Evolutionary conservation across 2,797 vertebrate genomes (phyloP).

Genomic region (Lemur catta): DNA sequence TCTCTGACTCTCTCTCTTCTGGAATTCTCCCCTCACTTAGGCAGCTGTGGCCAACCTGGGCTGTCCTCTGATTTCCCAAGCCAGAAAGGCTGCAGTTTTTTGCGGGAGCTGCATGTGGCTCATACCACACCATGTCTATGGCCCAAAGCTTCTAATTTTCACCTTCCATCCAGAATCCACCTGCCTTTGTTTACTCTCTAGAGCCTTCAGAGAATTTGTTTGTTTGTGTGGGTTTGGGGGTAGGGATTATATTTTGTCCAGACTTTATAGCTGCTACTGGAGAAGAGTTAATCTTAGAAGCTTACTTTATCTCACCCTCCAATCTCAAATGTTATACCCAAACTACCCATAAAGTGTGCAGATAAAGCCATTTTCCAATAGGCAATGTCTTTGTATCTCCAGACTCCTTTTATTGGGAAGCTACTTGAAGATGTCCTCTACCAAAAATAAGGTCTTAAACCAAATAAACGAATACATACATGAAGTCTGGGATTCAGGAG

Average conservation of each 20-base stretch:
- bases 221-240: background rate
- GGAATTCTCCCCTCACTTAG: background rate
- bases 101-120: background rate
- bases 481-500: background rate
- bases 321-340: background rate
- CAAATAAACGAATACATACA: background rate
- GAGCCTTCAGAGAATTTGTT: background rate
- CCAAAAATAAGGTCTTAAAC: background rate
- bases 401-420: background rate
- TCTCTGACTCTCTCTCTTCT: background rate
- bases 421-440: background rate
- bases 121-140: accelerated
- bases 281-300: background rate
- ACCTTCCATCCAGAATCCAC: background rate
- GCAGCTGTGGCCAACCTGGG: too few relatives aligned
- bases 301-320: background rate
- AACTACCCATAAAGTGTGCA: background rate
- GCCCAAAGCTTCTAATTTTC: background rate
- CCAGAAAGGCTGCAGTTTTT: background rate
- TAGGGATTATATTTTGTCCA: background rate
- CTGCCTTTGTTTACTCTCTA: too few relatives aligned
- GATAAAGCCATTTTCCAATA: background rate
- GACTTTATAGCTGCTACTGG: background rate
- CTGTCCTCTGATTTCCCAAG: background rate
- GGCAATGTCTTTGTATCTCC: background rate